Evolutionary conservation across 2,888 invertebrate genomes (phyloP), one percentile per base, ranked within the genome.

Genomic region (Campopleginae sp.): DNA sequence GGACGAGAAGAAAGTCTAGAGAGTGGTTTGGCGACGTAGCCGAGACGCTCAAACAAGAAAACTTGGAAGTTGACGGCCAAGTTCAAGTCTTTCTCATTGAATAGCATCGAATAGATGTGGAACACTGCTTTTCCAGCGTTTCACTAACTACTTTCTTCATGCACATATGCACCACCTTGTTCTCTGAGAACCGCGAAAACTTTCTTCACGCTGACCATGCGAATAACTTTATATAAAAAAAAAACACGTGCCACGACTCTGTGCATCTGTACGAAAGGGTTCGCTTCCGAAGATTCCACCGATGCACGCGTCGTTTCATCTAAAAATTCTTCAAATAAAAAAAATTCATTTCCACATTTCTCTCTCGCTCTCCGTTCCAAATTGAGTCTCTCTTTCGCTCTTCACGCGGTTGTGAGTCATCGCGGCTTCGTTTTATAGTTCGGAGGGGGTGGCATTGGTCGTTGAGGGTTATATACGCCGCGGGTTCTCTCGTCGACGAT

Each of bases 41-140:
- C 61, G 72, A 66, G 72, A 84, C 87, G 82, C 80, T 85, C 90
- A 89, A 92, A 91, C 91, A 91, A 92, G 91, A 92, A 91, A 92
- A 91, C 91, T 91, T 90, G 84, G 81, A 90, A 91, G 89, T 91
- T 91, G 87, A 90, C 91, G 93, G 93, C 92, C 93, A 93, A 93
- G 93, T 93, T 93, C 93, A 92, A 92, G 91, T 90, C 88, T 83
- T 85, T 88, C 87, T 80, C 83, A 58, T 85, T 85, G 80, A 79
- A 74, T n/a, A n/a, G 51, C 72, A 51, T 70, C 63, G 51, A 84
- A 74, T 61, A 51, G 74, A 79, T 72, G 14, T 54, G 72, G 58
- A 66, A 72, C 72, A 19, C 44, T 48, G 48, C 17, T 19, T 27
- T 71, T 51, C 51, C 19, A 71, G 19, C 33, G 10, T 48, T 38